Evolutionary conservation across 2,113 vertebrate species (phyloP).

Genomic region (Tragelaphus imberbis): DNA sequence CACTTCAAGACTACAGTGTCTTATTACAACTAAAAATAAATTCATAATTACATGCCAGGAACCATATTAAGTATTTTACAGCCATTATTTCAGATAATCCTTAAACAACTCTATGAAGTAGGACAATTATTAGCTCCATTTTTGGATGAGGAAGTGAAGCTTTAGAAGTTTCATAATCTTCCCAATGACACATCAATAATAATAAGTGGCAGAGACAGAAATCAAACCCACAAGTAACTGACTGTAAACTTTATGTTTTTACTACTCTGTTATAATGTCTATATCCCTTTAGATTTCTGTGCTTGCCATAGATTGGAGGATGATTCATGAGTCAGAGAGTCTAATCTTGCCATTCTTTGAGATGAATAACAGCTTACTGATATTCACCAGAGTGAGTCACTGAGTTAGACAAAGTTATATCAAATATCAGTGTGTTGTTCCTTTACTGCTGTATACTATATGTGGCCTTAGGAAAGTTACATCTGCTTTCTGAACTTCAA

Average conservation of each 20-base stretch:
- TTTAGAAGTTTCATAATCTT: conserved; percentile 12
- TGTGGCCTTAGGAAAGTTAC: not conserved
- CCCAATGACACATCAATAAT: not conserved
- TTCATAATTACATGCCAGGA: conserved; percentile 24
- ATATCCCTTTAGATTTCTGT: not conserved
- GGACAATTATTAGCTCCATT: not conserved
- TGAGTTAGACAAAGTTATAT: not conserved
- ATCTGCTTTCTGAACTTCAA: not conserved
- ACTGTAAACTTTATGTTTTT: not conserved
- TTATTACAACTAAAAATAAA: conserved; percentile 44
- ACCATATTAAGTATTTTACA: not conserved
- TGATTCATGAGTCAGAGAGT: not conserved
- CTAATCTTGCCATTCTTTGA: not conserved
- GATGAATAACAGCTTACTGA: not conserved
- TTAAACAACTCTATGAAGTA: not conserved
- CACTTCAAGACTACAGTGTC: not conserved
- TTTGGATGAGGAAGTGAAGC: not conserved
- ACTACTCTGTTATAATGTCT: not conserved
- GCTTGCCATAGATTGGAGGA: not conserved
- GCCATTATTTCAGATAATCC: conserved; percentile 15
- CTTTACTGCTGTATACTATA: not conserved
- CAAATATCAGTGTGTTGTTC: not conserved
- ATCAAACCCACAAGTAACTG: not conserved
- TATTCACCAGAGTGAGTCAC: not conserved
- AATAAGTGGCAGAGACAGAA: not conserved